These are phyloP conservation scores for Tachystola acroxantha DNA, from an alignment of 2,888 invertebrate genomes.

Conservation along the genomic window DNA sequence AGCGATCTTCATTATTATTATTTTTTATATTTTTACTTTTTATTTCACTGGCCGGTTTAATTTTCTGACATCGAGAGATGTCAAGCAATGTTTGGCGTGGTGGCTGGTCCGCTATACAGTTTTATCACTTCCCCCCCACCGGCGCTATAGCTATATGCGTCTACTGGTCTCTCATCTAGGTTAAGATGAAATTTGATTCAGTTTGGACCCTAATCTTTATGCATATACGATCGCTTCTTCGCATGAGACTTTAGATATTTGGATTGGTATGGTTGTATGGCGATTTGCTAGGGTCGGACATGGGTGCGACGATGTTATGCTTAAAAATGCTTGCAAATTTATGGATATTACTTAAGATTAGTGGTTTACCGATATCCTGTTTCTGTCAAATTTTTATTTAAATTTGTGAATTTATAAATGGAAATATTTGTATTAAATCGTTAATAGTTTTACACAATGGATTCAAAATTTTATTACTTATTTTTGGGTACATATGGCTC, in stretches of 20 bases:
- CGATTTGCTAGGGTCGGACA: conserved; percentile 12
- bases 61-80: conserved; percentile 64
- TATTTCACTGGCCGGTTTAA: conserved; percentile 29
- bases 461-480: too few species aligned
- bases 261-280: conserved; percentile 9
- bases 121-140: conserved; percentile 69
- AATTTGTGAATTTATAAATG: too few species aligned
- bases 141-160: conserved; percentile 36
- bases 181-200: conserved; percentile 52
- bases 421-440: too few species aligned
- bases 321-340: neutral
- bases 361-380: too few species aligned
- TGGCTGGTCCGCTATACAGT: conserved; percentile 54
- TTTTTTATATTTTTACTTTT: conserved; percentile 18
- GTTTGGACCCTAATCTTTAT: conserved; percentile 50
- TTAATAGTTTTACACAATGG: too few species aligned
- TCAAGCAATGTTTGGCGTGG: conserved; percentile 63
- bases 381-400: too few species aligned
- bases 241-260: conserved; percentile 15
- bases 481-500: too few species aligned
- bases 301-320: neutral
- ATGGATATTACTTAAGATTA: too few species aligned
- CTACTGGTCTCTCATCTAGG: conserved; percentile 47
- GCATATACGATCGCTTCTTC: conserved; percentile 36
- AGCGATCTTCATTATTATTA: conserved; percentile 52